Conservation (phyloP, 2,113 vertebrate species). For the Phocoena phocoena region DNA sequence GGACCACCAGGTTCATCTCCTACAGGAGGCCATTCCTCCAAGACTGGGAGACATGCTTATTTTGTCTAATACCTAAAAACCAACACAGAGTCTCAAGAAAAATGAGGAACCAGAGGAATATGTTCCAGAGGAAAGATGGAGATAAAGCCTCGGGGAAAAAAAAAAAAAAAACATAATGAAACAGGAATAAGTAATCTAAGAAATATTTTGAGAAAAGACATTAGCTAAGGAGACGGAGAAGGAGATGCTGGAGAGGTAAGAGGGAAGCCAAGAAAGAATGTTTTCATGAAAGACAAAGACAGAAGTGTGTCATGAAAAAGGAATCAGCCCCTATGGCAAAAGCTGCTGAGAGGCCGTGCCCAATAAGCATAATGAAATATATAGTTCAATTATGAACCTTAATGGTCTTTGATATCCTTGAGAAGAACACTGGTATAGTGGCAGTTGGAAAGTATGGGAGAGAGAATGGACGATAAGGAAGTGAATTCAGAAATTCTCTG, state of each 20-base stretch:
- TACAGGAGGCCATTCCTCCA: neutral
- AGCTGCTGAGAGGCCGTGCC: neutral
- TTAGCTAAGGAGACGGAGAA: neutral
- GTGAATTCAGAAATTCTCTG: neutral
- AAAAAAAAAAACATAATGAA: neutral
- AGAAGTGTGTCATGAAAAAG: no score
- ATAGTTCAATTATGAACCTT: accelerated
- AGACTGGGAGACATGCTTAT: neutral
- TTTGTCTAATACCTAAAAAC: neutral
- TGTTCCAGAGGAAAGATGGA: neutral
- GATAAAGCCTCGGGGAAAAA: neutral
- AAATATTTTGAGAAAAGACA: neutral
- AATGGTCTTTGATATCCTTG: neutral
- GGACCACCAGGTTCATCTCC: neutral
- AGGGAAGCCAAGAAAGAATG: neutral
- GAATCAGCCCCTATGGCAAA: neutral
- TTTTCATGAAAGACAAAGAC: neutral
- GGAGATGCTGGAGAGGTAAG: neutral
- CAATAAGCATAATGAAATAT: no score
- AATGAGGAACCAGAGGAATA: neutral
- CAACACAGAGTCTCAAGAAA: neutral
- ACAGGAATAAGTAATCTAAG: neutral
- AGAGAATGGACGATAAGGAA: neutral
- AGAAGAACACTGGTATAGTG: neutral
- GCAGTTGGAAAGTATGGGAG: neutral